Percentiles rank a stretch among this genome's conserved stretches.
These are phyloP conservation scores for Struthio camelus DNA, from an alignment of 2,113 vertebrate genomes.

Conservation along the genomic window DNA sequence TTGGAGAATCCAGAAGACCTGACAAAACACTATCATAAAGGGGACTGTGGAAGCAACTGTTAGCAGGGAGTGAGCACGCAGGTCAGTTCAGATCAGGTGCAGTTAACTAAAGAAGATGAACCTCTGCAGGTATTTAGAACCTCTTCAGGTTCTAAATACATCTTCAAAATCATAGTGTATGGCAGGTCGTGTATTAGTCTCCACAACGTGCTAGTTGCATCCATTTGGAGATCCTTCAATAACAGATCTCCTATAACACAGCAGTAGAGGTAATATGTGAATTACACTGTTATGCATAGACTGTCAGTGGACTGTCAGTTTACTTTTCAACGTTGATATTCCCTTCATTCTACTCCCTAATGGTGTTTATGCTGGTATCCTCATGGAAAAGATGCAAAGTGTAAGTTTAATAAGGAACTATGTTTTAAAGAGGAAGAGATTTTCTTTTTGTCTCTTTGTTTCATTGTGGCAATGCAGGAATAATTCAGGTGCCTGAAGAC, in stretches of 20 bases:
- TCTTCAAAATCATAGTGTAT: background rate
- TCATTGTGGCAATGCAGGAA: background rate
- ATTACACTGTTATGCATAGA: background rate
- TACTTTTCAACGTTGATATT: background rate
- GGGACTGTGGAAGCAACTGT: background rate
- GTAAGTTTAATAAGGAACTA: background rate
- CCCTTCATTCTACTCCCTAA: background rate
- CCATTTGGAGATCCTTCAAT: background rate
- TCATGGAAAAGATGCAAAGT: background rate
- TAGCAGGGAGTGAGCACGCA: background rate
- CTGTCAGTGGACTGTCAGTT: background rate
- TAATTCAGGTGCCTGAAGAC: background rate
- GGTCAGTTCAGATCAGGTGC: background rate
- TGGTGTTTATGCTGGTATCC: background rate
- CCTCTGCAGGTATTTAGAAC: no score
- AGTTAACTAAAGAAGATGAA: background rate
- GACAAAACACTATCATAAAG: accelerated
- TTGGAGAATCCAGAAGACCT: background rate
- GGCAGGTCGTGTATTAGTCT: background rate
- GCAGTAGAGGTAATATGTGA: background rate
- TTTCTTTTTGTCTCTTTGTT: accelerated
- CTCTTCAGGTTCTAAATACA: background rate
- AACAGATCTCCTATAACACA: background rate
- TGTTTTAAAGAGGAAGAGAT: background rate
- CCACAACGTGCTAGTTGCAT: background rate